Base-by-base conservation (phyloP, 1,140 invertebrate species). In the Nebria ingens region DNA sequence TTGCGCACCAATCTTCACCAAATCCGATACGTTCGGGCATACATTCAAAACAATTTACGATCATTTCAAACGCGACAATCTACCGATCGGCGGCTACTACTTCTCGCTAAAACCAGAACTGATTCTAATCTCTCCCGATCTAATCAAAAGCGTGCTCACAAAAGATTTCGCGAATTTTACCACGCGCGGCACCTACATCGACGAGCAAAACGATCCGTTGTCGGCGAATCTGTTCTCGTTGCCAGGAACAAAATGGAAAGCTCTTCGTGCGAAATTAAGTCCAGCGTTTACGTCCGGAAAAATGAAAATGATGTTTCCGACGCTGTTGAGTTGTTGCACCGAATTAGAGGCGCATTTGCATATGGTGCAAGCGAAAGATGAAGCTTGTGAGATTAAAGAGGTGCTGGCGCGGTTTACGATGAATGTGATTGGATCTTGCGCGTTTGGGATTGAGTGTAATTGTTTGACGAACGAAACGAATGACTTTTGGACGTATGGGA, bases 151-250 rank as follows among this genome's bases (percentile, higher is more conserved):
- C 11, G 70, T 81, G 45, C 64, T 80, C 0, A 64, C 71, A 0
- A 76, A 72, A 25, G 79, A 81, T 59, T 81, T 81, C 57, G 63
- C 70, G 11, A 65, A 72, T 61, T 81, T 81, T 55, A 62, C 72
- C 51, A 71, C 75, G 53, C 65, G 69, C 1, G 72, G 75, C 59
- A n/a, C 53, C 11, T 75, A 68, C 63, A 65, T 64, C 11, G 74
- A 73, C 54, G 71, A 71, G 2, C 64, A 72, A 2, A 67, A 73
- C 50, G 77, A 78, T 57, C 70, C 77, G 11, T 51, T 80, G n/a
- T 65, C 68, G 4, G 71, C 67, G n/a, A 72, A 79, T 61, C 21
- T 59, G n/a, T 59, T 66, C 22, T 19, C 21, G 13, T n/a, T 64
- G 6, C 29, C 20, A 2, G 63, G 62, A 11, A 51, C 61, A 25